phyloP scores from a whole-genome alignment of 2,888 invertebrate genomes.

The Dasypogon diadema region DNA sequence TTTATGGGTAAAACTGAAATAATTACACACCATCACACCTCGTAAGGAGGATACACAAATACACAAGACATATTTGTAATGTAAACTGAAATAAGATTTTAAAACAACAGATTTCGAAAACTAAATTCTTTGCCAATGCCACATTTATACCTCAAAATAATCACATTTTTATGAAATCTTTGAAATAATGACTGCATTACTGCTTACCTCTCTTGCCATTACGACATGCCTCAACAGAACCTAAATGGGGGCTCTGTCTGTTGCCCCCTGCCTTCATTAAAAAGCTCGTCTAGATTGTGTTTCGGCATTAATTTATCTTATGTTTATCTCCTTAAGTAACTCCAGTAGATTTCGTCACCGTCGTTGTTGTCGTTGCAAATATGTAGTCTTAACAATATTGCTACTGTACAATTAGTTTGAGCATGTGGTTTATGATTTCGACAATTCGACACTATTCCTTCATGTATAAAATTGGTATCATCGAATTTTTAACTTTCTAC shows the following conservation, averaged over 20 bases:
- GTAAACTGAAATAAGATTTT: too few species aligned
- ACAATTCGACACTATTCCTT: constrained; percentile 25
- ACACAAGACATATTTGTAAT: too few species aligned
- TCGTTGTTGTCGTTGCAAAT: constrained; percentile 57
- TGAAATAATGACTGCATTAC: background rate
- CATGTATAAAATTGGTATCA: constrained; percentile 30
- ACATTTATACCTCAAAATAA: constrained; percentile 24
- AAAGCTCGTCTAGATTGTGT: constrained; percentile 59
- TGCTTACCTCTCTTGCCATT: constrained; percentile 69
- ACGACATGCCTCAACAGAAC: constrained; percentile 70
- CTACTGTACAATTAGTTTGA: constrained; percentile 28
- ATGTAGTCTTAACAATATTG: constrained; percentile 33
- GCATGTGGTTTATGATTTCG: constrained; percentile 29
- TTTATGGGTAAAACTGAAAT: too few species aligned
- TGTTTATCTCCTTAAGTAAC: constrained; percentile 34
- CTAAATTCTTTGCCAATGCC: constrained; percentile 36
- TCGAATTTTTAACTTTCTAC: constrained; percentile 19
- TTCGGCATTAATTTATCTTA: constrained; percentile 58
- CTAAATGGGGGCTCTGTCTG: constrained; percentile 68
- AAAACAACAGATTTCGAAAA: constrained; percentile 11
- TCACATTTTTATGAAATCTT: constrained; percentile 3
- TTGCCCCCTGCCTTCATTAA: constrained; percentile 64
- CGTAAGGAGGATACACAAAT: too few species aligned
- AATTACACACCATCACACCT: too few species aligned
- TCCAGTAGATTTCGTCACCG: constrained; percentile 53